Base-by-base conservation (phyloP, 2,797 vertebrate genomes). In the Choloepus didactylus region DNA sequence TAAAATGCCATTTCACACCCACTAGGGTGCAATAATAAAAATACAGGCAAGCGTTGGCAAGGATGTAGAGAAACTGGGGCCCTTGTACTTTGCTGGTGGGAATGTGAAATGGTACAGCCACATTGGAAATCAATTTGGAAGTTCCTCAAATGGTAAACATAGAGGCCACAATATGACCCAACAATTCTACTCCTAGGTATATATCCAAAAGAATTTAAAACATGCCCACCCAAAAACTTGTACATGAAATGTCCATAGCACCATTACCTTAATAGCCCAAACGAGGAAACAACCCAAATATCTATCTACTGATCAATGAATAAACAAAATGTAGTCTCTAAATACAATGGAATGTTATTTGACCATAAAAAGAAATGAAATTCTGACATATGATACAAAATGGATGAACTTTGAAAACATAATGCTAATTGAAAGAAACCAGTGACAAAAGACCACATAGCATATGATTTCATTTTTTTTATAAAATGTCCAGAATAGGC, bases 331-430 rank as follows among this genome's bases (percentile, higher is more conserved):
- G 23, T 29, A 16, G 25, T 23, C 11, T n/a, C 16, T 19, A 2
- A 35, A 81, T 49, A 77, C 41, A 73, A 4, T 41, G 35, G 46
- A 87, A 21, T 79, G 69, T 75, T 76, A 84, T 19, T 66, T 27
- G 25, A 16, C 46, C 67, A 79, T 59, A 44, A 88, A 95, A 79
- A 77, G 81, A 6, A 94, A 35, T 7, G 59, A 94, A 69, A 14
- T 31, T 3, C 3, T 35, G 23, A 67, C 21, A 67, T 0, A n/a
- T 7, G 25, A 6, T 77, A 75, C 38, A 54, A 81, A 19, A 49
- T 21, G 18, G 5, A 35, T 76, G 14, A 81, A 62, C 3, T 46
- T 31, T 29, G 11, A 29, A 38, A 86, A 49, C 19, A 31, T 56
- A 60, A 60, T 5, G 27, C 23, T 64, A 77, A 35, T 1, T 73